Base-by-base conservation (phyloP, 2,888 invertebrate genomes). In the Meliscaeva auricollis region DNA sequence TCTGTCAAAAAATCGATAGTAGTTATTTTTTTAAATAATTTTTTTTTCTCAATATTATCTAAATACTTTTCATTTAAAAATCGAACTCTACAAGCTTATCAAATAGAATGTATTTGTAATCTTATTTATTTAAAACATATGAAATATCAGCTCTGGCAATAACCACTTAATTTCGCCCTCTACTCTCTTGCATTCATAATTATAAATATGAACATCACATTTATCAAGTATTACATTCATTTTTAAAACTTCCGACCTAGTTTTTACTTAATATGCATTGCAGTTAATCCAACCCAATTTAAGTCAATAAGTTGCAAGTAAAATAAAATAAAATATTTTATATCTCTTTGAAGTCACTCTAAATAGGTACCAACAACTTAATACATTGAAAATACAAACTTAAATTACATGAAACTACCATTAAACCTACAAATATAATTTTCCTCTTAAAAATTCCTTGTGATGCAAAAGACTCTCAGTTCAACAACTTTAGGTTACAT, bases 401-500 rank as follows among this genome's bases (percentile, higher is more conserved):
- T 13, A 48, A 66, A 20, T 9, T 50, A 35, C 50, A 66, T 50
- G n/a, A 66, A 66, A 66, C 32, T 4, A 8, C 32, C 32, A 32
- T 56, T 56, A 48, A 46, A 46, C 46, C 17, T 9, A 17, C 41
- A 54, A 64, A 56, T 17, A 17, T 22, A 17, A 46, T 41, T 41
- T 44, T 52, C 38, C 30, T 20, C 60, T 73, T 17, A 41, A 30
- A 4, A 17, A 62, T 52, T 62, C 41, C 62, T 41, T 46, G 11
- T 41, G 58, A 8, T 9, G 35, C 15, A 64, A 62, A 54, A 44
- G 30, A 44, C 32, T 38, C 20, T 26, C 22, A 52, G 1, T 60
- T 17, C 35, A 58, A 9, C 35, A 58, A 54, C 30, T 62, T 54
- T 54, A 35, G 44, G 44, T 46, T 32, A 64, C 64, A 41, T 46